Evolutionary conservation across 2,888 invertebrate species (phyloP), one percentile per base, ranked within the genome.

Genomic region (Adelphocoris suturalis): DNA sequence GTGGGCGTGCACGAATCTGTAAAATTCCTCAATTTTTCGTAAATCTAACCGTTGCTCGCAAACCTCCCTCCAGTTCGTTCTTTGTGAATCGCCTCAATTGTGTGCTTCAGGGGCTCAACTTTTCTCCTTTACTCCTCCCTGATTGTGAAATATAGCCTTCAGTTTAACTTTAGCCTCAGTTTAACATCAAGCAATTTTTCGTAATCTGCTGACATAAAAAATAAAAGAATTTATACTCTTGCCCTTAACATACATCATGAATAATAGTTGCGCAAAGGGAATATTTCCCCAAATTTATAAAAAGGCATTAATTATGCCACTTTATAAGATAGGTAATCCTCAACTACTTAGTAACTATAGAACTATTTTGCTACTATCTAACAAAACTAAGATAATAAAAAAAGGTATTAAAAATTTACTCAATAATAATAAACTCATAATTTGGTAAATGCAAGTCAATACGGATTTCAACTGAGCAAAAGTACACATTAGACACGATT

Each of bases 311-410:
- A 68, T 86, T 14, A 61, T 37, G 14, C 86, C 86, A 3, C 19
- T 86, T 2, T 68, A 14, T 37, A 86, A 86, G 46, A 16, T 37
- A 12, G 86, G 86, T 9, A 46, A 86, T 68, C 68, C 86, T 37
- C 19, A 68, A 28, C n/a, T 37, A 23, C 12, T 86, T 16, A 68
- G 28, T 23, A 86, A 86, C n/a, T 86, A 75, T 14, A 86, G 86
- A 68, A 68, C 68, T 5, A 86, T 86, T 16, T 86, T 68, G 19
- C 23, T 86, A 12, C n/a, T 68, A 16, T 86, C 86, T 16, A 86
- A 86, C 28, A 68, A 37, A 4, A 68, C 86, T n/a, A 75, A 86
- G 68, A 86, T 86, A 23, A 86, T 86, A n/a, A 13, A 68, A 68
- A 61, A 86, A 86, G 28, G 27, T 37, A 7, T 11, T 86, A 19